Evolutionary conservation across 2,888 invertebrate species (phyloP).

Genomic region (Drosophila nr. medialis): DNA sequence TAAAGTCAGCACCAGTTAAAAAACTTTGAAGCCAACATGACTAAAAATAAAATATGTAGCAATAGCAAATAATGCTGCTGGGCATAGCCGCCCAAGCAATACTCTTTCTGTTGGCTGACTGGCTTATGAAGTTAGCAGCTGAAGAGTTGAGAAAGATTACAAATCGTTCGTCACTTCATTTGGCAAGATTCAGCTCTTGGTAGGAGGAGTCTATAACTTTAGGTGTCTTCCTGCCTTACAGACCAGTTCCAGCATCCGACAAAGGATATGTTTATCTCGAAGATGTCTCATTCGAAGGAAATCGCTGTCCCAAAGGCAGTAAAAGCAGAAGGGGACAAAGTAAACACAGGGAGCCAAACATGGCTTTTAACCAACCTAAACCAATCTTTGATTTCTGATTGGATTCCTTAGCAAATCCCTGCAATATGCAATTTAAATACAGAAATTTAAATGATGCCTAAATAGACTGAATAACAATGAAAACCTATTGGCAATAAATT

Average conservation of each 20-base stretch:
- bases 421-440: not conserved
- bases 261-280: not conserved
- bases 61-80: conserved; percentile 5
- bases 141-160: not conserved
- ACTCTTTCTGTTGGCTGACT: not conserved
- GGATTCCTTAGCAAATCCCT: not conserved
- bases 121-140: not conserved
- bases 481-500: not conserved
- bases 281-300: no score
- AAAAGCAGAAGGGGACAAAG: not conserved
- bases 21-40: conserved; percentile 67
- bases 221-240: not conserved
- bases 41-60: conserved; percentile 27
- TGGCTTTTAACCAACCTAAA: no score
- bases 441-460: not conserved
- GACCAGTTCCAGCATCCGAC: not conserved
- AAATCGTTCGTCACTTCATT: not conserved
- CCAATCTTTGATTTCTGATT: not conserved
- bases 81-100: not conserved
- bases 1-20: conserved; percentile 77
- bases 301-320: not conserved
- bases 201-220: not conserved
- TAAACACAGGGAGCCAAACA: not conserved
- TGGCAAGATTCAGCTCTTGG: not conserved
- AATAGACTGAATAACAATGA: not conserved